A percentile compares a stretch with the other conserved stretches of the same genome.
Conservation (phyloP, 2,113 vertebrate species). For the Talpa occidentalis region DNA sequence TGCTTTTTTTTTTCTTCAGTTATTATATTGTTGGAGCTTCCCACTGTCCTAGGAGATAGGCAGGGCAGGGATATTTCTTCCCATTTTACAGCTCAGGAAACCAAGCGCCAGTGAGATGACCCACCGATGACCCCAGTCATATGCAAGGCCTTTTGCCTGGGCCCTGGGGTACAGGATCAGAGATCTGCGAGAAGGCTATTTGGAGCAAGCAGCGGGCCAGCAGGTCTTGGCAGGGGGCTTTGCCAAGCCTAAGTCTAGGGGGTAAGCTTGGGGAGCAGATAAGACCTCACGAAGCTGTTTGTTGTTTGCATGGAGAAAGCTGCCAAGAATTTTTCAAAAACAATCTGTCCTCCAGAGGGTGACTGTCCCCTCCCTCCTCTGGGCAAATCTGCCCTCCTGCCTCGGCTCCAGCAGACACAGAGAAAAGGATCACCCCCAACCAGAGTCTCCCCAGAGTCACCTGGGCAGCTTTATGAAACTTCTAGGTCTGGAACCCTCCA, state of each 20-base stretch:
- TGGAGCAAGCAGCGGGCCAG: not conserved
- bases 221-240: not conserved
- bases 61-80: not conserved
- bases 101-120: not conserved
- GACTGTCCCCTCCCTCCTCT: not conserved
- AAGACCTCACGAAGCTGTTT: conserved; percentile 56
- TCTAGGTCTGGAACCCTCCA: not conserved
- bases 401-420: not conserved
- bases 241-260: conserved; percentile 41
- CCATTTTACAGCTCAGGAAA: not conserved
- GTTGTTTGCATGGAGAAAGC: conserved; percentile 43
- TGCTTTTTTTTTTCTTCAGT: not conserved
- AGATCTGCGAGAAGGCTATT: not conserved
- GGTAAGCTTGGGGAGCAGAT: conserved; percentile 36
- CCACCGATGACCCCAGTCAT: not conserved
- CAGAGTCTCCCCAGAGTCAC: not conserved
- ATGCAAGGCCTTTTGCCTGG: not conserved
- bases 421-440: not conserved
- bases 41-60: not conserved
- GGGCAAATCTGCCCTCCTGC: not conserved
- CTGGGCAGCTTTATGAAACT: not conserved
- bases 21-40: not conserved
- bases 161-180: conserved; percentile 28
- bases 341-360: not conserved
- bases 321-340: conserved; percentile 66